Conservation (phyloP, 2,113 vertebrate species). For the Hoplias malabaricus region DNA sequence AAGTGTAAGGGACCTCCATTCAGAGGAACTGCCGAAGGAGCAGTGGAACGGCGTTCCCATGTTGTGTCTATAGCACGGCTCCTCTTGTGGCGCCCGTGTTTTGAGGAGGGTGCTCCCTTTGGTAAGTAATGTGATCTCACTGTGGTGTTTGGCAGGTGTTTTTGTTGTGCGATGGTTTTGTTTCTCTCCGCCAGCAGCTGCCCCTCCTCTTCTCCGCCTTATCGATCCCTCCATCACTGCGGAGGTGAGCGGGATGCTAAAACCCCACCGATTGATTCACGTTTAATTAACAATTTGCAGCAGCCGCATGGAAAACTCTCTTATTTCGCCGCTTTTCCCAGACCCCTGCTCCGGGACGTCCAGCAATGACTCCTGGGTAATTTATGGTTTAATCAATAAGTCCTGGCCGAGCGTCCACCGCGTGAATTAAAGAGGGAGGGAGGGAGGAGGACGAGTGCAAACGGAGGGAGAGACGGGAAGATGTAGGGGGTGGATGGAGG, state of each 20-base stretch:
- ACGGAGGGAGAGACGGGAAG: conserved; percentile 12
- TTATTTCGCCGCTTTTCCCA: conserved; percentile 55
- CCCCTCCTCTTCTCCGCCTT: conserved; percentile 65
- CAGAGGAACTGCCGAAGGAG: no score
- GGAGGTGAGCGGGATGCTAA: conserved; percentile 82
- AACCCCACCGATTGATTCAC: conserved; percentile 91
- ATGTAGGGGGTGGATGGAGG: not conserved
- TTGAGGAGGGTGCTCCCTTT: no score
- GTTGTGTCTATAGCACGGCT: no score
- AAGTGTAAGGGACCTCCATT: no score
- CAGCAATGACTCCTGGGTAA: conserved; percentile 71
- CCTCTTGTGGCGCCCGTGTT: no score
- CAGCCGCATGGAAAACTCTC: conserved; percentile 77
- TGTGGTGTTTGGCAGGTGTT: not conserved
- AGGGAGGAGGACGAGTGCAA: conserved; percentile 52
- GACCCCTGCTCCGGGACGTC: conserved; percentile 57
- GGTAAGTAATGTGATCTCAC: not conserved
- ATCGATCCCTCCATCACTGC: conserved; percentile 61
- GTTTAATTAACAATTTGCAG: conserved; percentile 99
- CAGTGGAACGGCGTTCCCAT: no score
- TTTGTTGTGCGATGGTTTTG: conserved; percentile 33
- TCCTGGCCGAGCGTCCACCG: conserved; percentile 72
- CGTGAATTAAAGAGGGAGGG: conserved; percentile 77
- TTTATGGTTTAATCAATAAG: conserved; percentile 75
- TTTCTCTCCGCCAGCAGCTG: conserved; percentile 60